phyloP scores from a whole-genome alignment of 2,888 invertebrate species.

The Hipparchia sbordonii region DNA sequence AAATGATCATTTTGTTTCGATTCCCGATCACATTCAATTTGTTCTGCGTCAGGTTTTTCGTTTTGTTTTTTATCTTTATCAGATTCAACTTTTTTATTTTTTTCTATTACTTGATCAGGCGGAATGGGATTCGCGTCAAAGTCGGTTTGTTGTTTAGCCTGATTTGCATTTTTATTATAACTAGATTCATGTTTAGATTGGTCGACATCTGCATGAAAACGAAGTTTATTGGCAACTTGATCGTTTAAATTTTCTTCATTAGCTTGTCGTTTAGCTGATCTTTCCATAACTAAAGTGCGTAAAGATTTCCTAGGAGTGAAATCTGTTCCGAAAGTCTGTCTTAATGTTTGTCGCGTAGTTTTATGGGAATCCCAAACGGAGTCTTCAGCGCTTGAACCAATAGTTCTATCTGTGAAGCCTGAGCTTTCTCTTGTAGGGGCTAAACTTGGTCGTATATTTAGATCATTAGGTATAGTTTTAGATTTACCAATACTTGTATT shows the following conservation, averaged over 20 bases:
- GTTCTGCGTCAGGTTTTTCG: not conserved
- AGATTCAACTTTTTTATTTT: not conserved
- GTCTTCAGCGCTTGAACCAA: constrained; percentile 63
- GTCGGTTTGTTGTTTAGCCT: constrained; percentile 12
- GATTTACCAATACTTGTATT: constrained; percentile 58
- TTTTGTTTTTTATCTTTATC: not conserved
- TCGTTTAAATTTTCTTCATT: constrained; percentile 4
- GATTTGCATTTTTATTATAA: not conserved
- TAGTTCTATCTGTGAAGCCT: constrained; percentile 56
- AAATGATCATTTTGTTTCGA: not conserved
- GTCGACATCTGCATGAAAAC: constrained; percentile 19
- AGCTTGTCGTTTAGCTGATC: constrained; percentile 64
- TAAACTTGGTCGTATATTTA: constrained; percentile 52
- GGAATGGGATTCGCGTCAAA: constrained; percentile 1
- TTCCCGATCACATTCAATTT: not conserved
- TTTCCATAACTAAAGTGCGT: constrained; percentile 71
- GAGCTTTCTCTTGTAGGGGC: constrained; percentile 56
- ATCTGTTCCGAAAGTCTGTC: constrained; percentile 71
- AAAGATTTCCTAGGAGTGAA: constrained; percentile 69
- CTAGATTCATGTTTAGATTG: constrained; percentile 1
- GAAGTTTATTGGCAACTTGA: constrained; percentile 11
- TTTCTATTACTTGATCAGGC: constrained; percentile 46
- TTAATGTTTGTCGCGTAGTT: constrained; percentile 67
- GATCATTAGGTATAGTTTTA: constrained; percentile 54
- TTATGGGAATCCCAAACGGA: constrained; percentile 77